A percentile compares a stretch with the other conserved stretches of the same genome.
Conservation (phyloP, 1,140 invertebrate genomes). For the Drosophila pandora region DNA sequence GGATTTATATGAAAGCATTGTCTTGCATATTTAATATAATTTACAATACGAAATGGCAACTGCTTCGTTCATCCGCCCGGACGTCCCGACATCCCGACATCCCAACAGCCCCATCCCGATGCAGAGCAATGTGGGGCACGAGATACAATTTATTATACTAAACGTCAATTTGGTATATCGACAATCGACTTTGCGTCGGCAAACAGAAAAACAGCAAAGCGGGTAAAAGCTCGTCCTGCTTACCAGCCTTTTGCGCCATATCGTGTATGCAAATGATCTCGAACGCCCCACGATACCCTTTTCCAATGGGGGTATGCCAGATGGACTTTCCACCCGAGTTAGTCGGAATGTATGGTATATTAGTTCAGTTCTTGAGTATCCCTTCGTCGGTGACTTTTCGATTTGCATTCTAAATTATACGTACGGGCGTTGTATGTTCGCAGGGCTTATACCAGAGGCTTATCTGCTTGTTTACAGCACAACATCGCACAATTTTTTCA, state of each 20-base stretch:
- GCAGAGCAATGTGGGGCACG: conserved; percentile 38
- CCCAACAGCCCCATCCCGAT: conserved; percentile 7
- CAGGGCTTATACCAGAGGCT: conserved; percentile 56
- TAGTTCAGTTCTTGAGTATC: conserved; percentile 9
- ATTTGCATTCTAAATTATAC: conserved; percentile 22
- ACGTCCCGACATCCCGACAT: not conserved
- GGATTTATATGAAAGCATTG: conserved; percentile 78
- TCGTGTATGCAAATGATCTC: conserved; percentile 58
- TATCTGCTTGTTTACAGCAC: conserved; percentile 74
- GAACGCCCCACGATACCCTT: conserved; percentile 8
- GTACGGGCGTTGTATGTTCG: conserved; percentile 28
- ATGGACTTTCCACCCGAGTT: not conserved
- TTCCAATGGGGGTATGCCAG: not conserved
- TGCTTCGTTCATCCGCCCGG: conserved; percentile 21
- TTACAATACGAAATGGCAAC: conserved; percentile 59
- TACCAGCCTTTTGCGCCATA: conserved; percentile 36
- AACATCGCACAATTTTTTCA: conserved; percentile 46
- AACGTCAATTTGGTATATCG: conserved; percentile 76
- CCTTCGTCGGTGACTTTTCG: not conserved
- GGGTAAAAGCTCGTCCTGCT: conserved; percentile 20
- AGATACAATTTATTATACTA: conserved; percentile 75
- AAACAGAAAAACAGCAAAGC: conserved; percentile 46
- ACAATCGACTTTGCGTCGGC: conserved; percentile 61
- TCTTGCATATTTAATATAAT: conserved; percentile 81
- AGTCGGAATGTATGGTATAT: not conserved